Conservation (phyloP, 2,888 invertebrate genomes). For the Nomada ruficornis region DNA sequence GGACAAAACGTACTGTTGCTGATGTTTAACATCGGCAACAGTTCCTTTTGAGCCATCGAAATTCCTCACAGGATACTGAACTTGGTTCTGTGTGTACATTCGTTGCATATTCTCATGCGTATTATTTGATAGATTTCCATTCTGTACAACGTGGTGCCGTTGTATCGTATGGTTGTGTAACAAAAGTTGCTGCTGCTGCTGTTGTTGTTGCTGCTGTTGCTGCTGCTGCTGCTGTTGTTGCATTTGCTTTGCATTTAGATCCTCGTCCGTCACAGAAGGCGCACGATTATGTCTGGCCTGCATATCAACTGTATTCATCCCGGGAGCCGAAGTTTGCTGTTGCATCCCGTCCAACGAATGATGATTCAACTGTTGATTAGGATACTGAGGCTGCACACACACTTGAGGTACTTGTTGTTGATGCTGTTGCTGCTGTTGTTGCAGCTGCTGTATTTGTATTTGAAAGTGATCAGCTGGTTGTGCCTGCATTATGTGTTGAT, state of each 20-base stretch:
- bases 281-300: slow-evolving; percentile 76
- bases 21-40: slow-evolving; percentile 73
- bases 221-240: slow-evolving; percentile 76
- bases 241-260: slow-evolving; percentile 77
- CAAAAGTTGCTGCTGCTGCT: slow-evolving; percentile 72
- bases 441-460: slow-evolving; percentile 81
- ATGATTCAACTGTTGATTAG: slow-evolving; percentile 82
- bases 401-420: slow-evolving; percentile 82
- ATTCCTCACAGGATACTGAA: slow-evolving; percentile 78
- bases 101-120: slow-evolving; percentile 77
- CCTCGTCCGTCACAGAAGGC: slow-evolving; percentile 72
- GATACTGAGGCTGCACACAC: slow-evolving; percentile 79
- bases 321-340: slow-evolving; percentile 75
- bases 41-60: slow-evolving; percentile 82
- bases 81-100: slow-evolving; percentile 78
- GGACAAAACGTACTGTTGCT: slow-evolving; percentile 76
- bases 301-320: slow-evolving; percentile 74
- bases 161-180: slow-evolving; percentile 79
- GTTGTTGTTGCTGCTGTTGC: slow-evolving; percentile 76
- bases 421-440: slow-evolving; percentile 84
- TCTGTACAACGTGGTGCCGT: slow-evolving; percentile 79
- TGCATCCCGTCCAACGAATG: slow-evolving; percentile 81
- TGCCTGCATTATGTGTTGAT: slow-evolving; percentile 75
- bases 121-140: slow-evolving; percentile 70
- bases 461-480: slow-evolving; percentile 74